phyloP scores from a whole-genome alignment of 2,888 invertebrate species.

The Rhingia campestris region DNA sequence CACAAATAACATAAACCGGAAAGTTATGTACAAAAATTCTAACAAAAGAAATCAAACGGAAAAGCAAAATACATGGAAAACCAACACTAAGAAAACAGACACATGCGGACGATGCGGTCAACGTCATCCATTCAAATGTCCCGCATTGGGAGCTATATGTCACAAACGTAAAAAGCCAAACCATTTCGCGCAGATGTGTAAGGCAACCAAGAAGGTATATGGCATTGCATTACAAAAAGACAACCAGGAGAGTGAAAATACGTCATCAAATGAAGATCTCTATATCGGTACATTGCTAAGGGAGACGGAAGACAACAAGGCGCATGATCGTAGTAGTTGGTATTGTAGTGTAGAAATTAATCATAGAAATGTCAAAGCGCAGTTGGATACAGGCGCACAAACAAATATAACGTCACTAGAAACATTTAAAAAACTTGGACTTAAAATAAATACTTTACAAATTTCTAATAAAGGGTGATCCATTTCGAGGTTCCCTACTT shows the following conservation, averaged over 20 bases:
- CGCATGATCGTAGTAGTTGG: slow-evolving; percentile 27
- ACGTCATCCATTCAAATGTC: too few relatives aligned
- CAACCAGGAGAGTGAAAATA: slow-evolving; percentile 7
- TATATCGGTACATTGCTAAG: slow-evolving; percentile 25
- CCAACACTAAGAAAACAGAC: slow-evolving; percentile 7
- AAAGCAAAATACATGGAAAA: slow-evolving; percentile 26
- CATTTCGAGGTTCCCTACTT: too few relatives aligned
- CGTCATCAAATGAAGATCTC: slow-evolving; percentile 41
- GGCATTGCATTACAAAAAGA: slow-evolving; percentile 13
- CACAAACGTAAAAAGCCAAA: slow-evolving; percentile 40
- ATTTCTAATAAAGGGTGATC: slow-evolving; percentile 6
- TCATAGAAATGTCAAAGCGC: slow-evolving; percentile 30
- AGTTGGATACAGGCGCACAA: slow-evolving; percentile 37
- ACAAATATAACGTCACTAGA: slow-evolving; percentile 23
- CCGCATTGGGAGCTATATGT: too few relatives aligned
- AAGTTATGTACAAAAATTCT: slow-evolving; percentile 14
- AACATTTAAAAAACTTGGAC: slow-evolving; percentile 30
- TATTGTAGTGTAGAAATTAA: slow-evolving; percentile 39
- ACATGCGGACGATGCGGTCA: too few relatives aligned
- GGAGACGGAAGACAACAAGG: slow-evolving; percentile 4
- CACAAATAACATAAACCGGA: slow-evolving; percentile 21
- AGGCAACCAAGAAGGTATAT: slow-evolving; percentile 16
- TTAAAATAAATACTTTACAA: slow-evolving; percentile 21
- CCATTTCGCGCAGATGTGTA: slow-evolving; percentile 31
- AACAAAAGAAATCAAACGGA: slow-evolving; percentile 29